phyloP scores from a whole-genome alignment of 2,113 vertebrate species.

The Empidonax traillii region DNA sequence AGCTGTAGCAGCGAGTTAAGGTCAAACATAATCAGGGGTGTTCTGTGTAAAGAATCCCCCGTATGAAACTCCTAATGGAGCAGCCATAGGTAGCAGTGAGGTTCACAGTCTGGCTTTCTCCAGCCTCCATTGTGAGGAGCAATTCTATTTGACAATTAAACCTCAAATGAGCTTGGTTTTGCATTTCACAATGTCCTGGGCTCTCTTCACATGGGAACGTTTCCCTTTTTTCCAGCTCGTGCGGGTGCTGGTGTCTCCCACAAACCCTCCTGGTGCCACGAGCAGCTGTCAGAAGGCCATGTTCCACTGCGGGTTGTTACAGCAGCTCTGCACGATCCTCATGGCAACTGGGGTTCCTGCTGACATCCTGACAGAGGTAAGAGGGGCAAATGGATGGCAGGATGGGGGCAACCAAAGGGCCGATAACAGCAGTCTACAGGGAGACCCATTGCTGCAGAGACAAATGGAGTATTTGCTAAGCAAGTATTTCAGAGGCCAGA shows the following conservation, averaged over 20 bases:
- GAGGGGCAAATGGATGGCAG: not conserved
- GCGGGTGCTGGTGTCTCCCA: conserved; percentile 92
- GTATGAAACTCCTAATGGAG: not conserved
- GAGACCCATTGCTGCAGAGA: not conserved
- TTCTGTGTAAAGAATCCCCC: not conserved
- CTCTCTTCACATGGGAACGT: fast-evolving
- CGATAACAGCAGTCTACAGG: not conserved
- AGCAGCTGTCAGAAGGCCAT: conserved; percentile 95
- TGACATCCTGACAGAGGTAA: conserved; percentile 95
- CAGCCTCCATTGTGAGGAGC: not conserved
- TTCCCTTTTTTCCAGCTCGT: conserved; percentile 78
- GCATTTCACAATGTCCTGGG: fast-evolving
- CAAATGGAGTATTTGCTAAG: not conserved
- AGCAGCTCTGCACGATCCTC: conserved; percentile 95
- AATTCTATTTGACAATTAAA: fast-evolving
- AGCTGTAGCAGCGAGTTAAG: no score
- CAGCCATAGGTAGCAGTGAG: fast-evolving
- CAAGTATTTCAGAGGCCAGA: not conserved
- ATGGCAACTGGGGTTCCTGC: conserved; percentile 97
- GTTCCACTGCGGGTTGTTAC: conserved; percentile 92
- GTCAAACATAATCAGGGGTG: fast-evolving
- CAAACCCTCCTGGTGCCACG: conserved; percentile 92
- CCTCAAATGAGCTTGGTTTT: no score
- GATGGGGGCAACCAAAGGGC: not conserved
- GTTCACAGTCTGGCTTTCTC: fast-evolving